Percentiles rank a stretch among this genome's conserved stretches.
phyloP scores from a whole-genome alignment of 2,797 vertebrate species.

The Meriones psammophilus region DNA sequence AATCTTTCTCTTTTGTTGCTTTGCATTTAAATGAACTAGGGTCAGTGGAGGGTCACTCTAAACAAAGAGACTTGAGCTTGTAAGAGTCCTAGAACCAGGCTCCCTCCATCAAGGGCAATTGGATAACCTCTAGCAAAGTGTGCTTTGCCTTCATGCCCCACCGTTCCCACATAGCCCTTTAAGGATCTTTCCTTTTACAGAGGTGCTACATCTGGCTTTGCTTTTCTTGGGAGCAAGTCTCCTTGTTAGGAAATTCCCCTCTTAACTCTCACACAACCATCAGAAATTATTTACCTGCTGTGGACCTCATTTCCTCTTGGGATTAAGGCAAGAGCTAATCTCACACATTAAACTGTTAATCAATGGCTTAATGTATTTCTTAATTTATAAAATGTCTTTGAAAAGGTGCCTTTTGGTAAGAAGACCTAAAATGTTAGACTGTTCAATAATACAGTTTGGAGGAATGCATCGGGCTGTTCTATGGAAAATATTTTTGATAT shows the following conservation, averaged over 20 bases:
- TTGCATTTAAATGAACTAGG: constrained; percentile 79
- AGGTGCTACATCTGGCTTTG: constrained; percentile 63
- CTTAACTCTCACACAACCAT: constrained; percentile 39
- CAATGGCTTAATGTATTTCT: constrained; percentile 67
- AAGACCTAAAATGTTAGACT: not conserved
- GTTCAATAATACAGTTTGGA: constrained; percentile 44
- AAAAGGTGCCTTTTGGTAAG: constrained; percentile 37
- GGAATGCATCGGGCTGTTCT: constrained; percentile 38
- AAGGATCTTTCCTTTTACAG: constrained; percentile 57
- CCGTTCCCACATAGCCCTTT: constrained; percentile 3
- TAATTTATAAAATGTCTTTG: constrained; percentile 56
- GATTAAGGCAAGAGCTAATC: constrained; percentile 64
- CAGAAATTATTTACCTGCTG: constrained; percentile 70
- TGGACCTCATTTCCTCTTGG: constrained; percentile 60
- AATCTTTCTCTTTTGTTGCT: constrained; percentile 68
- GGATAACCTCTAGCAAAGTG: constrained; percentile 72
- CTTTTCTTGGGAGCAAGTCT: constrained; percentile 67
- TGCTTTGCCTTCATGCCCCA: constrained; percentile 51
- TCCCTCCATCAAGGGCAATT: constrained; percentile 71
- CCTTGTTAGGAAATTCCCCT: constrained; percentile 56
- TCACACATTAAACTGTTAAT: constrained; percentile 74
- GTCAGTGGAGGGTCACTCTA: constrained; percentile 72
- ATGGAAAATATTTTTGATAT: constrained; percentile 34
- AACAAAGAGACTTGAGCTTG: constrained; percentile 54
- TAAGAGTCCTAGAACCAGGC: constrained; percentile 55